phyloP scores from a whole-genome alignment of 2,113 vertebrate species.

The Halcyon malimbica region DNA sequence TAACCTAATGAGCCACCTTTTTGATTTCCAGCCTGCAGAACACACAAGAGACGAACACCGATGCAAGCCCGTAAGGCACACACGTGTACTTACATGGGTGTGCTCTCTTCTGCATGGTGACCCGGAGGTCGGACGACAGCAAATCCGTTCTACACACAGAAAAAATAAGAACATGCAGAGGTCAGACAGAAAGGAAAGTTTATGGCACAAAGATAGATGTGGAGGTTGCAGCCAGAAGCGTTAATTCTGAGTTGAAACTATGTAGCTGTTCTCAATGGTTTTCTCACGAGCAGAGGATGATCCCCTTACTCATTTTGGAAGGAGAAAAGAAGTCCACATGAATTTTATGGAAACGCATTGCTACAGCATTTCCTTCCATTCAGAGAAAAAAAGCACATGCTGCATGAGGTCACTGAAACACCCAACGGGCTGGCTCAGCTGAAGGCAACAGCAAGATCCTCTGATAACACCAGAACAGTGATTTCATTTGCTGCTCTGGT shows the following conservation, averaged over 20 bases:
- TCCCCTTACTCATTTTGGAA: accelerated
- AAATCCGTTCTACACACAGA: conserved; percentile 88
- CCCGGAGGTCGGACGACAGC: conserved; percentile 96
- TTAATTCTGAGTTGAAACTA: background rate
- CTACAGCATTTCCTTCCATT: background rate
- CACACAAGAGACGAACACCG: background rate
- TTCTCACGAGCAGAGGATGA: background rate
- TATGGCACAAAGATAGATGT: background rate
- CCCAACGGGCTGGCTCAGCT: background rate
- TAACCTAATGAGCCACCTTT: background rate
- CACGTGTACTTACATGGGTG: conserved; percentile 88
- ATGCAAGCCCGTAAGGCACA: background rate
- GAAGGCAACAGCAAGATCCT: background rate
- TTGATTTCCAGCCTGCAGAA: background rate
- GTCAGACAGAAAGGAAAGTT: background rate
- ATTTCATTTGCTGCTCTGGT: background rate
- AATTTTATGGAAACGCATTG: background rate
- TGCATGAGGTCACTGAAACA: background rate
- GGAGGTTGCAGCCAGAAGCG: background rate
- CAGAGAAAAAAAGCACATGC: background rate
- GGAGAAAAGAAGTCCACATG: background rate
- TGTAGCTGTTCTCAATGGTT: background rate
- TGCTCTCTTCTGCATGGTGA: conserved; percentile 96
- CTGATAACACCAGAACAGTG: background rate
- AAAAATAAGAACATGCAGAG: background rate